A percentile compares a stretch with the other conserved stretches of the same genome.
These are phyloP conservation scores for Hyles lineata DNA, from an alignment of 2,888 invertebrate species.

Conservation along the genomic window DNA sequence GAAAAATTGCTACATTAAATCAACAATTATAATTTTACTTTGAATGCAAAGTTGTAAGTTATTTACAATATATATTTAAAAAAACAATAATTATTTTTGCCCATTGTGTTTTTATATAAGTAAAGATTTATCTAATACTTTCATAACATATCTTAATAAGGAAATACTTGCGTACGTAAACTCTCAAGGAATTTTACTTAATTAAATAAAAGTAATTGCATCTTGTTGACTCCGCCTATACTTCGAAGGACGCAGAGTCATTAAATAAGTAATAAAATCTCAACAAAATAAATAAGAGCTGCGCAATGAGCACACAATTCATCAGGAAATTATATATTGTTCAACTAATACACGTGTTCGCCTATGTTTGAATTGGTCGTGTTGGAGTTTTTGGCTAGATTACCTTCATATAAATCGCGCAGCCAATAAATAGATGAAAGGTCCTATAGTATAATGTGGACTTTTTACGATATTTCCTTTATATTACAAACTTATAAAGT, in stretches of 20 bases:
- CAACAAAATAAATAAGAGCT: background rate
- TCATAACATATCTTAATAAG: too few relatives aligned
- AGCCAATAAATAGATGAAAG: background rate
- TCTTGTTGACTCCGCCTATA: background rate
- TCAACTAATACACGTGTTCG: background rate
- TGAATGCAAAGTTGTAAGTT: too few relatives aligned
- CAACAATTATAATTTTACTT: too few relatives aligned
- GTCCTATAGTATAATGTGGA: too few relatives aligned
- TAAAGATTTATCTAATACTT: too few relatives aligned
- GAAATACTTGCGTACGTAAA: too few relatives aligned
- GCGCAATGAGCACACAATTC: background rate
- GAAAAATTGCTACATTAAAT: too few relatives aligned
- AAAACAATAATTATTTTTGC: too few relatives aligned
- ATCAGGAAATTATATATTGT: background rate
- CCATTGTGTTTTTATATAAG: too few relatives aligned
- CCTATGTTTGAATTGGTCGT: background rate
- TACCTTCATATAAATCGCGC: background rate
- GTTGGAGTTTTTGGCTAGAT: background rate
- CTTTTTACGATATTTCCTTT: too few relatives aligned
- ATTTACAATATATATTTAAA: too few relatives aligned
- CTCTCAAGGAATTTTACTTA: background rate
- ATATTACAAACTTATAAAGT: too few relatives aligned
- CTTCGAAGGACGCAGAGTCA: background rate
- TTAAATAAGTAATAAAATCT: background rate
- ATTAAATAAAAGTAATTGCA: background rate